Percentiles rank a stretch among this genome's conserved stretches.
Conservation (phyloP, 1,140 invertebrate species). For the Drosophila ironensis region DNA sequence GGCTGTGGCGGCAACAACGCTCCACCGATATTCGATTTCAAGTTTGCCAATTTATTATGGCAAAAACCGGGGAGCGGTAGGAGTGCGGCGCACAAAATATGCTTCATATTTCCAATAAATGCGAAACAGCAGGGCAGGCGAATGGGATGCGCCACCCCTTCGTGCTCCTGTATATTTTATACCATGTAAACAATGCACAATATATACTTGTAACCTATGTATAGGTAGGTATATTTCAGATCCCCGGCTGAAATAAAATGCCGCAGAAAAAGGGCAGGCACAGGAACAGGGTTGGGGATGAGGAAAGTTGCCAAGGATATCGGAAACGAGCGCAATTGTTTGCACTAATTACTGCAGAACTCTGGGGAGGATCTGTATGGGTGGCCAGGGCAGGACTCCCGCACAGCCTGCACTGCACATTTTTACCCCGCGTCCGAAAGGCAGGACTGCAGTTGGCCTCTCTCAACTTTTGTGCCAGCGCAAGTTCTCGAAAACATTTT, state of each 20-base stretch:
- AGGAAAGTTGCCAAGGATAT: slow-evolving; percentile 51
- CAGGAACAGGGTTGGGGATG: neutral
- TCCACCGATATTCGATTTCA: slow-evolving; percentile 58
- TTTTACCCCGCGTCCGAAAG: neutral
- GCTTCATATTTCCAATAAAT: slow-evolving; percentile 42
- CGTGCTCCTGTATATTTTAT: too few species aligned
- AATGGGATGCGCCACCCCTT: too few species aligned
- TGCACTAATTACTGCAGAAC: slow-evolving; percentile 71
- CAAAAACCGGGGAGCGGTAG: slow-evolving; percentile 4
- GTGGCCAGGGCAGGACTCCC: too few species aligned
- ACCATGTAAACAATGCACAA: neutral
- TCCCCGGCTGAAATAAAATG: slow-evolving; percentile 55
- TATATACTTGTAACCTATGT: too few species aligned
- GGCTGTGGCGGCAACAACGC: neutral
- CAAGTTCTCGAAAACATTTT: slow-evolving; percentile 74
- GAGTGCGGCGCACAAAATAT: slow-evolving; percentile 27
- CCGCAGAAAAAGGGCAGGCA: slow-evolving; percentile 14
- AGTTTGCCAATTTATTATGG: slow-evolving; percentile 63
- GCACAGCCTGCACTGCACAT: too few species aligned
- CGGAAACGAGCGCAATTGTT: slow-evolving; percentile 69
- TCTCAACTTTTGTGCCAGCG: slow-evolving; percentile 52
- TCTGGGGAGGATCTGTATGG: neutral
- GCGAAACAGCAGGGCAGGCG: too few species aligned
- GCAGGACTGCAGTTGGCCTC: slow-evolving; percentile 48
- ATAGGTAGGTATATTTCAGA: neutral